Conservation (phyloP, 2,113 vertebrate genomes). For the Hylia prasina region DNA sequence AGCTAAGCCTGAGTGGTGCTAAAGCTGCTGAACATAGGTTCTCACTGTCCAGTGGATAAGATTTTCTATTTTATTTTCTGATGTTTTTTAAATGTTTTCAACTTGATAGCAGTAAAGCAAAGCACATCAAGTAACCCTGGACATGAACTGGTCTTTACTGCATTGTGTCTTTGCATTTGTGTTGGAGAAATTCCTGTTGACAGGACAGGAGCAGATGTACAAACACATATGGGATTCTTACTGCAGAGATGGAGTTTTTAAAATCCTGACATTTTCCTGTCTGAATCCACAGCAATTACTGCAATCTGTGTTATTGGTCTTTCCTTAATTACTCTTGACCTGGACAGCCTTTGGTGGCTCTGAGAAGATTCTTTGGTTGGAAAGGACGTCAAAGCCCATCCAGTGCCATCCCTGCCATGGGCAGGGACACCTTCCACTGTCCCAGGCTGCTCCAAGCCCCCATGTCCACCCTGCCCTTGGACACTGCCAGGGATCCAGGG, state of each 20-base stretch:
- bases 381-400: rapidly evolving
- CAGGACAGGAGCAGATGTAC: too few relatives aligned
- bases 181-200: not conserved
- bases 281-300: not conserved
- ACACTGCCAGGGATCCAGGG: not conserved
- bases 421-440: not conserved
- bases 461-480: not conserved
- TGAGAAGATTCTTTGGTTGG: not conserved
- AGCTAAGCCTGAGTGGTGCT: not conserved
- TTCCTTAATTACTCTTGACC: not conserved
- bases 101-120: not conserved
- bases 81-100: not conserved
- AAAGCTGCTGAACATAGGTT: not conserved
- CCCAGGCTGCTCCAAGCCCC: not conserved
- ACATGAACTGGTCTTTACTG: not conserved
- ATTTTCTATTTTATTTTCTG: not conserved
- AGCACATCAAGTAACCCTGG: not conserved
- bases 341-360: not conserved
- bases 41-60: not conserved
- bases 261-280: not conserved
- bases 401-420: not conserved
- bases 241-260: not conserved
- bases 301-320: not conserved
- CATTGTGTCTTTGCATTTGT: not conserved
- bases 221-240: not conserved